Conservation (phyloP, 2,113 vertebrate genomes). For the Pseudorasbora parva region DNA sequence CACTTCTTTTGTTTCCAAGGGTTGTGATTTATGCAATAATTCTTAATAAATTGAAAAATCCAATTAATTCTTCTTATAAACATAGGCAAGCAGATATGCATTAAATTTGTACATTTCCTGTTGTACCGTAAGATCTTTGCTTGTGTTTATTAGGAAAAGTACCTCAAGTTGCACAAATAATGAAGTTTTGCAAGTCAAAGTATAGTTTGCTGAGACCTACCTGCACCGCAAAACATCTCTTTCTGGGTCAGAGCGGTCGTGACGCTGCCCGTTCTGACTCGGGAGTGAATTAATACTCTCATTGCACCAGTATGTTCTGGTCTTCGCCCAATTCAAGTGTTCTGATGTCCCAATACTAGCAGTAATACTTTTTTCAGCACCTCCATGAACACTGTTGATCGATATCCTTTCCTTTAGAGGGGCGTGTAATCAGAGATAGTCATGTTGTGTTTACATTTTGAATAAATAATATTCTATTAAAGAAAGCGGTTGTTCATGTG, state of each 20-base stretch:
- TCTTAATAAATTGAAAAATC: slow-evolving; percentile 40
- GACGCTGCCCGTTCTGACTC: background rate
- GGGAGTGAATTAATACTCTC: background rate
- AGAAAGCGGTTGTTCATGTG: background rate
- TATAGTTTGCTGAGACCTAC: slow-evolving; percentile 12
- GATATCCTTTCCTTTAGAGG: slow-evolving; percentile 32
- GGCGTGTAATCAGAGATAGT: slow-evolving; percentile 36
- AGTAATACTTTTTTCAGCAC: background rate
- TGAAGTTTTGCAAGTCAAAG: background rate
- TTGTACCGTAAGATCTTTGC: background rate
- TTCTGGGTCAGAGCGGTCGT: background rate
- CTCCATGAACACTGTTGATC: slow-evolving; percentile 21
- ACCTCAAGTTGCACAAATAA: slow-evolving; percentile 1
- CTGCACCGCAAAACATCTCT: slow-evolving; percentile 10
- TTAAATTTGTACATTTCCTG: background rate
- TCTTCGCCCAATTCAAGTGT: slow-evolving; percentile 3
- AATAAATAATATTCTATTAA: slow-evolving; percentile 41
- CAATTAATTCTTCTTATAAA: slow-evolving; percentile 40
- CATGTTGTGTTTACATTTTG: slow-evolving; percentile 51
- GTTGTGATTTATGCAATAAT: slow-evolving; percentile 57
- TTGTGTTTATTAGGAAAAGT: slow-evolving; percentile 18
- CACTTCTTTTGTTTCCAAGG: slow-evolving; percentile 43
- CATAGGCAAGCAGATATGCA: slow-evolving; percentile 17
- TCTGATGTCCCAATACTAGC: background rate
- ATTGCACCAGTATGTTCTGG: background rate